phyloP scores from a whole-genome alignment of 1,140 invertebrate genomes.

The Brachystomella parvula region DNA sequence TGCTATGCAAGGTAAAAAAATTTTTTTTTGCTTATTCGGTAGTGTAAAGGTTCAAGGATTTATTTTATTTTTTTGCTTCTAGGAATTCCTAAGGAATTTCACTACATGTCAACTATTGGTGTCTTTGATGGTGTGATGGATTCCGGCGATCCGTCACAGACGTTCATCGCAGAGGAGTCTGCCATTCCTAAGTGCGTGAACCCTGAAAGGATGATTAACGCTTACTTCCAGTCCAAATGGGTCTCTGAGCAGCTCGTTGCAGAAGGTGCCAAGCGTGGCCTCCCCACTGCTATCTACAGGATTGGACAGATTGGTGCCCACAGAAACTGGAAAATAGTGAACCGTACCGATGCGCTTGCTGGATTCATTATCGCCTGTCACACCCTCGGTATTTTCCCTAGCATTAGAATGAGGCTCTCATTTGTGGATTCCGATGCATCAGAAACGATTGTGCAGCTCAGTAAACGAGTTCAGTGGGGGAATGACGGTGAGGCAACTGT shows the following conservation, averaged over 20 bases:
- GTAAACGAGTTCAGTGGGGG: neutral
- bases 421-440: neutral
- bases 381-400: neutral
- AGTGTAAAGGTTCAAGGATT: no score
- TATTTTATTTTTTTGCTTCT: neutral
- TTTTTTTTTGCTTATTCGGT: conserved; percentile 2
- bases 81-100: neutral
- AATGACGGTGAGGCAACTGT: neutral
- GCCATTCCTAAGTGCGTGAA: neutral
- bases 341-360: neutral
- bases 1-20: conserved; percentile 1
- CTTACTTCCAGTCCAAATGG: conserved; percentile 2
- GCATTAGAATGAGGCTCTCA: neutral
- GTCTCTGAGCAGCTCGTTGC: conserved; percentile 1
- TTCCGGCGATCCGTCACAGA: neutral
- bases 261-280: neutral
- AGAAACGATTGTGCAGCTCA: neutral
- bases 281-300: neutral
- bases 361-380: neutral
- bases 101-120: conserved; percentile 5
- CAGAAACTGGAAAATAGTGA: neutral
- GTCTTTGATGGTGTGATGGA: conserved; percentile 7
- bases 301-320: neutral
- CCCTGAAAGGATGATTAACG: neutral
- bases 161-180: neutral